Base-by-base conservation (phyloP, 2,797 vertebrate species). In the Anguilla obscura region DNA sequence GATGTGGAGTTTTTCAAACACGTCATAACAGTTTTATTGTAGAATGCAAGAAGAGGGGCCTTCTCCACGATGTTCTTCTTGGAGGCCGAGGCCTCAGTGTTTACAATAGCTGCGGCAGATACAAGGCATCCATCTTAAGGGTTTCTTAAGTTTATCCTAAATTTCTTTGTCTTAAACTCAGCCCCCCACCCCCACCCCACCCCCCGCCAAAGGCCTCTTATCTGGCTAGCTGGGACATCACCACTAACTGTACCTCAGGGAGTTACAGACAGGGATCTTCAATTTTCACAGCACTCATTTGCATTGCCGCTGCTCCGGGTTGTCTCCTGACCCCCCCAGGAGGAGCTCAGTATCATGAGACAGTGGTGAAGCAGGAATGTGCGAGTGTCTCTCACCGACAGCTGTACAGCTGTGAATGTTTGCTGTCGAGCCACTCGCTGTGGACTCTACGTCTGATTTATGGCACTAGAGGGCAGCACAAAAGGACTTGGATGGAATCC, bases 401-500 rank as follows among this genome's bases (percentile, higher is more conserved):
- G 66, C 45, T 79, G 33, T 50, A 16, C 52, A 1, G 83, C 66
- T 58, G 83, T 33, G 52, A 33, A 33, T 84, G 83, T 84, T 84
- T 84, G 50, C 83, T 30, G 52, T 56, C 5, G 83, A 52, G 40
- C n/a, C 3, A 84, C 52, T 85, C 16, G 21, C 83, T 76, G 60
- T 79, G 50, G 83, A 79, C 18, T 71, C 33, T 63, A 10, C 79
- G 1, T 56, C 24, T 86, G 63, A 71, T 86, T 86, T 56, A 84
- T 79, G 66, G 63, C 89, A 89, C 88, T 87, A 90, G 89, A 79
- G 58, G 89, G 89, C 89, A 89, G 88, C 63, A 86, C 84, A 82
- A 54, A 45, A 56, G 66, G 85, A 83, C 33, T 54, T 69, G 86
- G 71, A 69, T 58, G 60, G 50, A 60, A 80, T 60, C 63, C 54